phyloP scores from a whole-genome alignment of 64 coral and sea anemone species.

The Exaiptasia diaphana region DNA sequence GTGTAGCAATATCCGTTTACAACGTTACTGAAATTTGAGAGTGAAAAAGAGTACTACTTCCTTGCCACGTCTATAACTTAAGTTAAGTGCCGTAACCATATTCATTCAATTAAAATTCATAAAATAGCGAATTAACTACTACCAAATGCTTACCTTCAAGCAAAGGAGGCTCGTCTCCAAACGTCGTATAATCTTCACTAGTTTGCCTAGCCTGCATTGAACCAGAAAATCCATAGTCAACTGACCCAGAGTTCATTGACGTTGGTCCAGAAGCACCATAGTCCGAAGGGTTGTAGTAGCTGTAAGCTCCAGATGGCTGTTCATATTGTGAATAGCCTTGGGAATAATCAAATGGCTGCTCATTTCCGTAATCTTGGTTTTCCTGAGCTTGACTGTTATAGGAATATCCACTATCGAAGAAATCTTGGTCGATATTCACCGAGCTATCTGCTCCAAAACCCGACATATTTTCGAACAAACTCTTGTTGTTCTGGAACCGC shows the following conservation, averaged over 20 bases:
- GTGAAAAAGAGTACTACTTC: too few species aligned
- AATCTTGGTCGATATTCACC: conserved; percentile 81
- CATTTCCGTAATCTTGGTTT: conserved; percentile 28
- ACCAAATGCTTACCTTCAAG: conserved; percentile 83
- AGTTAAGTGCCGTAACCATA: too few species aligned
- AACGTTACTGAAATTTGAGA: too few species aligned
- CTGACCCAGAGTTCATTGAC: neutral
- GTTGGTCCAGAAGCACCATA: conserved; percentile 81
- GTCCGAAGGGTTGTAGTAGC: conserved; percentile 23
- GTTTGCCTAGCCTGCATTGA: conserved; percentile 83
- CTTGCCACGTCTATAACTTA: too few species aligned
- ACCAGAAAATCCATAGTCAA: conserved; percentile 72
- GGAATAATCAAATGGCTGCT: conserved; percentile 27
- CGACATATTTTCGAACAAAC: conserved; percentile 74
- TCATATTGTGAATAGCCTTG: conserved; percentile 40
- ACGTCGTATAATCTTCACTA: conserved; percentile 92
- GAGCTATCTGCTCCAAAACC: conserved; percentile 63
- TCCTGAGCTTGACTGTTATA: conserved; percentile 45
- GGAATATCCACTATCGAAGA: conserved; percentile 80
- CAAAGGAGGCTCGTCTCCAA: conserved; percentile 98
- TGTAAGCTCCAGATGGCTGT: conserved; percentile 48
- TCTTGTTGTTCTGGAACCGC: conserved; percentile 49
- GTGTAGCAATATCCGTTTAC: too few species aligned
- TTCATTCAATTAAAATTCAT: too few species aligned
- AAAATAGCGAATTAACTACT: too few species aligned